These are phyloP conservation scores for Hypercompe scribonia DNA, from an alignment of 2,888 invertebrate genomes.

Conservation along the genomic window DNA sequence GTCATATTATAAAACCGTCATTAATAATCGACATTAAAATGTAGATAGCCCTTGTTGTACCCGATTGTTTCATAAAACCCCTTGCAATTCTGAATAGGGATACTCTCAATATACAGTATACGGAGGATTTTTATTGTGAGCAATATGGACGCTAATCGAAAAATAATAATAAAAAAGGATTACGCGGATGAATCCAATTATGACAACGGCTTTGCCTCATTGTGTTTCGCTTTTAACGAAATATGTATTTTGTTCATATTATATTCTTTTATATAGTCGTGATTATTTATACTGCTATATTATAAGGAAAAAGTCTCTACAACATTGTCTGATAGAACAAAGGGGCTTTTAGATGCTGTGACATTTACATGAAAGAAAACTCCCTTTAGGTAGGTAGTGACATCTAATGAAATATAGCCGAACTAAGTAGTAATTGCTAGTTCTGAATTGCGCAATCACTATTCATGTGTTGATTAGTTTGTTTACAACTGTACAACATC, in stretches of 20 bases:
- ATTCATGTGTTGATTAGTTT: no score
- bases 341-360: not conserved
- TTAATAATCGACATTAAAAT: not conserved
- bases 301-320: not conserved
- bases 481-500: no score
- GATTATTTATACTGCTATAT: not conserved
- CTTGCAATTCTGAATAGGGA: not conserved
- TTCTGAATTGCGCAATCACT: not conserved
- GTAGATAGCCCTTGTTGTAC: not conserved
- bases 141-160: not conserved
- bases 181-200: not conserved
- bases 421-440: not conserved
- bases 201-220: not conserved
- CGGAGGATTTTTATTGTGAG: not conserved
- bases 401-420: not conserved
- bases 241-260: not conserved
- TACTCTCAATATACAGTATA: not conserved
- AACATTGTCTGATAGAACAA: not conserved
- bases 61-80: not conserved
- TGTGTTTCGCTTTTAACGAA: not conserved
- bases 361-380: not conserved
- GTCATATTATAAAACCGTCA: not conserved
- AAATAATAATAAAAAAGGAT: constrained; percentile 4
- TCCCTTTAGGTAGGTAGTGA: not conserved
- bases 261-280: not conserved